Conservation (phyloP, 2,797 vertebrate genomes). For the Coreius guichenoti region DNA sequence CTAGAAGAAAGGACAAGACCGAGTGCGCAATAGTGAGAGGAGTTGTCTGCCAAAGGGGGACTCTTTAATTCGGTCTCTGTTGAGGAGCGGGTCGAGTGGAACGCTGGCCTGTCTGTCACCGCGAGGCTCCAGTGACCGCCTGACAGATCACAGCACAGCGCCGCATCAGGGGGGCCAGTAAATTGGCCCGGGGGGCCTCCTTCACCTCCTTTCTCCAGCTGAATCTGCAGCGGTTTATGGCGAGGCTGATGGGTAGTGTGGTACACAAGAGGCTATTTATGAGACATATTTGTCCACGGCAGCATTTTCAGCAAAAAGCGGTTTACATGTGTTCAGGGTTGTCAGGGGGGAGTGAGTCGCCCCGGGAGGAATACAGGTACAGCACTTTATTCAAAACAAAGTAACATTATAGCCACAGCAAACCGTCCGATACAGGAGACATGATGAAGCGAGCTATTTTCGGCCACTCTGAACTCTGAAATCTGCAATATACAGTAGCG, state of each 20-base stretch:
- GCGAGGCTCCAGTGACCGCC: constrained; percentile 62
- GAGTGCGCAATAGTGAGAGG: constrained; percentile 30
- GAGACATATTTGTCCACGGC: constrained; percentile 48
- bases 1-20: constrained; percentile 41
- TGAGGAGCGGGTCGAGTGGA: constrained; percentile 63
- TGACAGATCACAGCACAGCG: constrained; percentile 62
- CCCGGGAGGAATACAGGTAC: constrained; percentile 51
- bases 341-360: constrained; percentile 37
- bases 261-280: constrained; percentile 53
- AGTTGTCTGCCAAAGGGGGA: constrained; percentile 56
- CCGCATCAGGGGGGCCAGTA: constrained; percentile 60
- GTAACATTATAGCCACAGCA: constrained; percentile 22
- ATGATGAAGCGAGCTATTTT: constrained; percentile 42
- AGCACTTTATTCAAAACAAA: constrained; percentile 53
- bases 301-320: constrained; percentile 55
- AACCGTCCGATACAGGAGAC: constrained; percentile 25
- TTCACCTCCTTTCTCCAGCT: constrained; percentile 47
- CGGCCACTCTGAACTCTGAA: constrained; percentile 18
- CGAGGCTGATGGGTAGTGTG: constrained; percentile 41
- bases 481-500: constrained; percentile 12
- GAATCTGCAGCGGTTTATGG: constrained; percentile 41
- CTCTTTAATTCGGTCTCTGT: constrained; percentile 67
- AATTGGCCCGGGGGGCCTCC: constrained; percentile 62
- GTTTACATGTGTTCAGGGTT: constrained; percentile 56
- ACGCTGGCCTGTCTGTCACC: constrained; percentile 67